Evolutionary conservation across 2,888 invertebrate genomes (phyloP).

Genomic region (Pandemis cinnamomeana): DNA sequence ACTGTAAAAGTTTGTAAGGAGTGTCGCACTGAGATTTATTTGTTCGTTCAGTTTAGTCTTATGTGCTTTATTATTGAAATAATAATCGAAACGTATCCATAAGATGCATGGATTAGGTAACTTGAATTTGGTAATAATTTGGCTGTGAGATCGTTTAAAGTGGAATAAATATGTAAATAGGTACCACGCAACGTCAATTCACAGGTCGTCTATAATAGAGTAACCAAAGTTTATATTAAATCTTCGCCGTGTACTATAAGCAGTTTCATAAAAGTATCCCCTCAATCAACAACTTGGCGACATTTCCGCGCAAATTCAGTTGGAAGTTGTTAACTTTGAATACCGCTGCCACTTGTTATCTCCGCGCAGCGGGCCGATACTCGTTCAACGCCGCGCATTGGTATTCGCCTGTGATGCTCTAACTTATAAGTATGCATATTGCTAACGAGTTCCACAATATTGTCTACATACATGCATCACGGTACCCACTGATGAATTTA

Average conservation of each 20-base stretch:
- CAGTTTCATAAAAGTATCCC: conserved; percentile 48
- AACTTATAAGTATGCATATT: conserved; percentile 31
- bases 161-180: too few relatives aligned
- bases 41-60: background rate
- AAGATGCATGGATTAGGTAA: too few relatives aligned
- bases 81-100: background rate
- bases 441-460: conserved; percentile 33
- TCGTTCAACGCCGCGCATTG: conserved; percentile 30
- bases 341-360: conserved; percentile 47
- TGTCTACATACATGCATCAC: conserved; percentile 27
- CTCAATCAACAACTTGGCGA: conserved; percentile 49
- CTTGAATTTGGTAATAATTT: too few relatives aligned
- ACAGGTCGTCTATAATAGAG: conserved; percentile 39
- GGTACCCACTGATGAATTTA: conserved; percentile 28
- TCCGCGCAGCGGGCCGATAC: conserved; percentile 35
- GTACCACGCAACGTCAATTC: too few relatives aligned
- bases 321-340: conserved; percentile 48
- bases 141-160: too few relatives aligned
- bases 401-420: conserved; percentile 28
- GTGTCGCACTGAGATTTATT: background rate
- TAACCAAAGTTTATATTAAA: conserved; percentile 47
- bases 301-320: conserved; percentile 51
- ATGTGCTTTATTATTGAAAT: background rate
- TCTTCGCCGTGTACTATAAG: conserved; percentile 22
- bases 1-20: conserved; percentile 1